Conservation (phyloP, 2,888 invertebrate genomes). For the Leucoptera coffeella region DNA sequence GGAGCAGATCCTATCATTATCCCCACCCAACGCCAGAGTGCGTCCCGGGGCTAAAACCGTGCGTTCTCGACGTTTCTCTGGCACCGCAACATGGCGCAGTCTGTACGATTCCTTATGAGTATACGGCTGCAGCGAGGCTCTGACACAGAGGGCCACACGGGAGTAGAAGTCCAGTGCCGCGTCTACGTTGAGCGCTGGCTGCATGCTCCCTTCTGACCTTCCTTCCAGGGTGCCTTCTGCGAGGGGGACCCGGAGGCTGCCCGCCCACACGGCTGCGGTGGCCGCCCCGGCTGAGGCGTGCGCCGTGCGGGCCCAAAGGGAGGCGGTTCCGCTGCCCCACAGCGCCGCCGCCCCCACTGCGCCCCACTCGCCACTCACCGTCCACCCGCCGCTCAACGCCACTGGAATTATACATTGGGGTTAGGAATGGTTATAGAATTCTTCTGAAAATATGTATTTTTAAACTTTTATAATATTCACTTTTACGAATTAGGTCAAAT, state of each 20-base stretch:
- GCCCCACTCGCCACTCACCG: conserved; percentile 55
- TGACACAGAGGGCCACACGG: conserved; percentile 55
- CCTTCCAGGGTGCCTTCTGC: conserved; percentile 64
- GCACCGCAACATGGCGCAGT: conserved; percentile 64
- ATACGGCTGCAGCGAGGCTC: conserved; percentile 57
- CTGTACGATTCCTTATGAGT: no score
- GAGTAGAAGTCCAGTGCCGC: conserved; percentile 60
- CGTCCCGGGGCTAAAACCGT: no score
- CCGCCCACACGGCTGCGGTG: conserved; percentile 61
- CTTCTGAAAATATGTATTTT: no score
- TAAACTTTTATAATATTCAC: no score
- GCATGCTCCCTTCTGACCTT: conserved; percentile 1
- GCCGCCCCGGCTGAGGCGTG: conserved; percentile 62
- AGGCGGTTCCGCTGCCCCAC: conserved; percentile 67
- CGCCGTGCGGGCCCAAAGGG: conserved; percentile 60
- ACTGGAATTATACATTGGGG: no score
- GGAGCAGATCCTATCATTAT: no score
- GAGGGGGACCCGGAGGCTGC: conserved; percentile 74
- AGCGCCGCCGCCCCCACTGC: conserved; percentile 66
- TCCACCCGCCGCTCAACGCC: conserved; percentile 68
- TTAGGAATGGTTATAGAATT: no score
- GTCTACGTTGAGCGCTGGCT: neutral
- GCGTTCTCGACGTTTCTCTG: no score
- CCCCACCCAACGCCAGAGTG: no score
- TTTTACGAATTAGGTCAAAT: no score